phyloP scores from a whole-genome alignment of 1,140 invertebrate genomes.

The Fopius arisanus region DNA sequence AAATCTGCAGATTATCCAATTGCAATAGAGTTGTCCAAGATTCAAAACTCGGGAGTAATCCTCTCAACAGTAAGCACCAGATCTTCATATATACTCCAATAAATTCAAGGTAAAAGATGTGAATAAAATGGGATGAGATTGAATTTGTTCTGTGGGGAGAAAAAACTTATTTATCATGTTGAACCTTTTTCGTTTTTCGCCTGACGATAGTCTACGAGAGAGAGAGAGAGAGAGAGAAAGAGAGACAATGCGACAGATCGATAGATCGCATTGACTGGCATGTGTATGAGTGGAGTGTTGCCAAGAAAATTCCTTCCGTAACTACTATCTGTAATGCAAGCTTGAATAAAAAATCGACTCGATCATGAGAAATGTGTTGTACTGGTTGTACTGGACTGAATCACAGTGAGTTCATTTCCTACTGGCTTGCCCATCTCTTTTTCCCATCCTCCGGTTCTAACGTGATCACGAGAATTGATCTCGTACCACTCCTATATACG shows the following conservation, averaged over 20 bases:
- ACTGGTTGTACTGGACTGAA: too few relatives aligned
- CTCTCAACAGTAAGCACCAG: neutral
- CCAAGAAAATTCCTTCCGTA: too few relatives aligned
- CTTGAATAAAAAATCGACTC: neutral
- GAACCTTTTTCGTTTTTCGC: neutral
- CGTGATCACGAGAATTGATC: neutral
- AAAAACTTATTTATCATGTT: conserved; percentile 15
- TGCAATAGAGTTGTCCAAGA: neutral
- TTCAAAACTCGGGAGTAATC: neutral
- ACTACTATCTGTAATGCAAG: neutral
- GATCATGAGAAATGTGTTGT: neutral
- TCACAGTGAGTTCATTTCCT: neutral
- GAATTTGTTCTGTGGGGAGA: neutral
- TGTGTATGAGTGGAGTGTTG: neutral
- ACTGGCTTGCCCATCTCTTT: neutral
- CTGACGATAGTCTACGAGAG: neutral
- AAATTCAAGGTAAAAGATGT: neutral
- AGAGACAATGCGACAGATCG: too few relatives aligned
- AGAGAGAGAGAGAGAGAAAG: too few relatives aligned
- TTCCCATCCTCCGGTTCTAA: neutral
- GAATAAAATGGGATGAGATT: neutral
- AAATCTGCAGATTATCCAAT: conserved; percentile 13
- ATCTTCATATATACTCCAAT: neutral
- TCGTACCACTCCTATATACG: neutral
- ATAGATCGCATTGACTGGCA: too few relatives aligned